Evolutionary conservation across 2,888 invertebrate species (phyloP).

Genomic region (Bugula neritina): DNA sequence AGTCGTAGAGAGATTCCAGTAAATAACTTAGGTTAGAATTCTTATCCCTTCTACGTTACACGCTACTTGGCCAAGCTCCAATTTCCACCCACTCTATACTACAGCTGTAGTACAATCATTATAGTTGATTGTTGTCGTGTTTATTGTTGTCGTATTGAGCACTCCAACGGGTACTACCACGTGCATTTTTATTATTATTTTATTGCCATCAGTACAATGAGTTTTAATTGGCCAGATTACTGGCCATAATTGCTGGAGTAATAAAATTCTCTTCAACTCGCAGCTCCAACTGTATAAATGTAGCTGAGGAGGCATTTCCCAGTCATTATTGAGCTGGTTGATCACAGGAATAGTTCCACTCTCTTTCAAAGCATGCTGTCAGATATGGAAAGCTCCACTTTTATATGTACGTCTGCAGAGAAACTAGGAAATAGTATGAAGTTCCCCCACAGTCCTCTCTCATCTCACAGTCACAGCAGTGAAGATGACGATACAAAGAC

Average conservation of each 20-base stretch:
- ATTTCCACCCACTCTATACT: no score
- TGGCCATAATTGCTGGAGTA: background rate
- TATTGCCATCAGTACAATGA: background rate
- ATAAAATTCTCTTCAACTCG: background rate
- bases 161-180: no score
- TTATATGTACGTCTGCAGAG: background rate
- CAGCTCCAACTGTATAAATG: background rate
- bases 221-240: background rate
- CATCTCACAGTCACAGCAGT: background rate
- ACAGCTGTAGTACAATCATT: no score
- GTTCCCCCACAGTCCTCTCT: background rate
- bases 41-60: no score
- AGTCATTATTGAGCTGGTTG: background rate
- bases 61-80: no score
- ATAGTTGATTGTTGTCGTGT: no score
- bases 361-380: no score
- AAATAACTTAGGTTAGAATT: no score
- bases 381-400: background rate
- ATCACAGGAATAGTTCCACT: no score
- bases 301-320: background rate
- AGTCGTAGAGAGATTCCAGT: no score
- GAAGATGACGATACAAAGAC: conserved; percentile 13
- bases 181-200: no score
- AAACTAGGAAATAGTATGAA: background rate
- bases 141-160: no score